These are phyloP conservation scores for Aplysina aerophoba DNA, from an alignment of 37 sponge, comb jelly and placozoan species.

Conservation along the genomic window DNA sequence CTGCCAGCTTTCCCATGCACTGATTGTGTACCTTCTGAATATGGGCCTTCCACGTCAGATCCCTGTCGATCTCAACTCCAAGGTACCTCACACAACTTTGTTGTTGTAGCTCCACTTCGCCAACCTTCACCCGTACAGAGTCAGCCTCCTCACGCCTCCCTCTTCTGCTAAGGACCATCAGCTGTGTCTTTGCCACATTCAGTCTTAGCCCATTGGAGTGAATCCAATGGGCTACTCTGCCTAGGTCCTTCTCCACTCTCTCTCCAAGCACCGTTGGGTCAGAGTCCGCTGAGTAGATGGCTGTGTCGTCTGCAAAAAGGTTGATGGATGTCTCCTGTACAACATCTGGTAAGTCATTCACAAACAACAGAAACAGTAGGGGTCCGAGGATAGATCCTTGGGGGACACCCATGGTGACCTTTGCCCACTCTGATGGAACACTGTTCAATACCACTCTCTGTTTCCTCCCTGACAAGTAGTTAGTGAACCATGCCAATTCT, in stretches of 20 bases:
- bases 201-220: not conserved
- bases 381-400: slow-evolving; percentile 38
- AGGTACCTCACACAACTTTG: slow-evolving; percentile 17
- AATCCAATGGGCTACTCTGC: not conserved
- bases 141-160: not conserved
- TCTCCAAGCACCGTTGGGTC: slow-evolving; percentile 13
- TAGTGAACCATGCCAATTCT: slow-evolving; percentile 25
- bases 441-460: slow-evolving; percentile 29
- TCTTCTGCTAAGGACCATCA: slow-evolving; percentile 24
- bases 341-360: slow-evolving; percentile 38
- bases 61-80: slow-evolving; percentile 4
- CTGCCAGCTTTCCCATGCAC: slow-evolving; percentile 13
- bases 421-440: slow-evolving; percentile 5
- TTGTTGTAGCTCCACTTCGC: not conserved
- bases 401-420: slow-evolving; percentile 30
- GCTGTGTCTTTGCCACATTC: slow-evolving; percentile 21
- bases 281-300: slow-evolving; percentile 15
- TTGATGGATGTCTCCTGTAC: not conserved
- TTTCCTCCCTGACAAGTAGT: slow-evolving; percentile 23
- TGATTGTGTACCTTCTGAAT: slow-evolving; percentile 7
- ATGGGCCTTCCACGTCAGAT: slow-evolving; percentile 21
- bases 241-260: slow-evolving; percentile 17
- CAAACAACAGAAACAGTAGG: slow-evolving; percentile 31
- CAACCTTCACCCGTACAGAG: not conserved
- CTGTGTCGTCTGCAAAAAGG: slow-evolving; percentile 46